Percentiles rank a stretch among this genome's conserved stretches.
phyloP scores from a whole-genome alignment of 2,888 invertebrate species.

The Lochmaea capreae region DNA sequence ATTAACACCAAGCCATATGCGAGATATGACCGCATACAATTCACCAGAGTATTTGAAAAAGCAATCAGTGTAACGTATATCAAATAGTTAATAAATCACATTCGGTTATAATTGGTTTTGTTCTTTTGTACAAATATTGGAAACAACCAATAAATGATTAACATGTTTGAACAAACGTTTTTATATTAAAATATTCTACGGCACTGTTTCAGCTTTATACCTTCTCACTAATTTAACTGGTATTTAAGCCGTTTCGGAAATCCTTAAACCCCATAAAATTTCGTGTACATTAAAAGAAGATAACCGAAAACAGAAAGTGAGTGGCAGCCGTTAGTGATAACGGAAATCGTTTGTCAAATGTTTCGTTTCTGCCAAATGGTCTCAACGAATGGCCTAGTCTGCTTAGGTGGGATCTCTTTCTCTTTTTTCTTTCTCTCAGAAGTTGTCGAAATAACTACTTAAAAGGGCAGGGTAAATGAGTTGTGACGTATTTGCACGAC shows the following conservation, averaged over 20 bases:
- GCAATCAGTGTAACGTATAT: too few species aligned
- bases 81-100: too few species aligned
- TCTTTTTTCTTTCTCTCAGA: constrained; percentile 38
- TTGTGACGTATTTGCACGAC: constrained; percentile 47
- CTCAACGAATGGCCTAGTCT: constrained; percentile 39
- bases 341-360: constrained; percentile 51
- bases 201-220: constrained; percentile 16
- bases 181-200: constrained; percentile 3
- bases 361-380: constrained; percentile 50
- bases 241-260: constrained; percentile 55
- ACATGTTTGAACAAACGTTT: not conserved
- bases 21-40: too few species aligned
- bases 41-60: too few species aligned
- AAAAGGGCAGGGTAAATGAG: constrained; percentile 48
- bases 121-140: too few species aligned
- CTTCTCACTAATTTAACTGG: constrained; percentile 49
- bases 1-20: too few species aligned
- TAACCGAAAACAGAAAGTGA: constrained; percentile 53
- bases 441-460: constrained; percentile 40
- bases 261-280: constrained; percentile 55
- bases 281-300: constrained; percentile 50
- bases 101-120: too few species aligned
- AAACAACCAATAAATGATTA: too few species aligned
- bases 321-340: constrained; percentile 42
- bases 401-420: constrained; percentile 11